Conservation (phyloP, 2,113 vertebrate genomes). For the Neotoma lepida region DNA sequence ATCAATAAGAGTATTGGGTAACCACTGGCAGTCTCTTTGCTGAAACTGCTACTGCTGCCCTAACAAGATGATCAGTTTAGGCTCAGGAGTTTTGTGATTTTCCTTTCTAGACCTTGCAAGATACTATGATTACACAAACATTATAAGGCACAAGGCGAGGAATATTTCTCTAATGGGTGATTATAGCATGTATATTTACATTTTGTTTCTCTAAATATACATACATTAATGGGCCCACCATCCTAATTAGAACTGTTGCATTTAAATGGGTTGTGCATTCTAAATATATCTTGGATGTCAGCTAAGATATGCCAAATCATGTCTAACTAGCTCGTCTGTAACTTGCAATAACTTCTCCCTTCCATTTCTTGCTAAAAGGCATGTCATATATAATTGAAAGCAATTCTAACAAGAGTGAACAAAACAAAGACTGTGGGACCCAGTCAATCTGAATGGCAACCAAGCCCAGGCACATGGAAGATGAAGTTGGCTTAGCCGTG, state of each 20-base stretch:
- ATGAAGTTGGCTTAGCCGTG: neutral
- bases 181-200: neutral
- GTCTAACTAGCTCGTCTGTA: conserved; percentile 13
- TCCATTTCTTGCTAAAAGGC: conserved; percentile 26
- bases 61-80: conserved; percentile 16
- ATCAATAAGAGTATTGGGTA: conserved; percentile 39
- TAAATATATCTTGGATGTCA: conserved; percentile 54
- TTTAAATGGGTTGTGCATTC: conserved; percentile 35
- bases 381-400: conserved; percentile 54
- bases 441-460: neutral
- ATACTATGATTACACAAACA: conserved; percentile 25
- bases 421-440: neutral
- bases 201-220: conserved; percentile 43
- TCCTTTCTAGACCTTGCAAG: conserved; percentile 30
- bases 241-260: conserved; percentile 44
- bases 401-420: neutral
- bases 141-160: neutral
- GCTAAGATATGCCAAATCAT: conserved; percentile 36
- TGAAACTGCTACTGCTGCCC: neutral
- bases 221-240: neutral
- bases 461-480: neutral
- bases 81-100: neutral
- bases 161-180: neutral
- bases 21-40: neutral
- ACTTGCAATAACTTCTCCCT: conserved; percentile 2